These are phyloP conservation scores for Poecilia wingei DNA, from an alignment of 2,797 vertebrate species.

Conservation along the genomic window DNA sequence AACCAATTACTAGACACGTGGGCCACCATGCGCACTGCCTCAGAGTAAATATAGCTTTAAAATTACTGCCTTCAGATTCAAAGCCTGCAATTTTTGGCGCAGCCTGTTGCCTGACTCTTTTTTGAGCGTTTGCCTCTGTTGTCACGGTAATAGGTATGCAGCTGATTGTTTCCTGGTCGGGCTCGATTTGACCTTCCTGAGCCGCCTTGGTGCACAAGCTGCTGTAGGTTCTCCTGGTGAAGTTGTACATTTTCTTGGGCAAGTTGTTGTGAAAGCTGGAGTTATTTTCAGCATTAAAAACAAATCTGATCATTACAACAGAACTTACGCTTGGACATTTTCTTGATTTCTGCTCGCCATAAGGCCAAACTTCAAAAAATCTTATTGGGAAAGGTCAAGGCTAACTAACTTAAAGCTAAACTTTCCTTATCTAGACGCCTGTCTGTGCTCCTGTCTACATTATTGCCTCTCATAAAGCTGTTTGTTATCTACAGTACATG, in stretches of 20 bases:
- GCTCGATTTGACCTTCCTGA: conserved; percentile 47
- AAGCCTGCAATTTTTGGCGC: conserved; percentile 77
- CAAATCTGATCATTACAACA: neutral
- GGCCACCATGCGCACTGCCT: conserved; percentile 54
- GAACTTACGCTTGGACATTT: neutral
- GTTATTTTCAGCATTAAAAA: neutral
- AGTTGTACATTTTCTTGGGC: conserved; percentile 2
- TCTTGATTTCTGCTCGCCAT: neutral
- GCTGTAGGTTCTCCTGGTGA: conserved; percentile 18
- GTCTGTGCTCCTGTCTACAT: conserved; percentile 29
- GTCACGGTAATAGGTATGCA: conserved; percentile 50
- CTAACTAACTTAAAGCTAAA: neutral
- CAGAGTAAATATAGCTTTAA: conserved; percentile 80
- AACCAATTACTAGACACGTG: conserved; percentile 57
- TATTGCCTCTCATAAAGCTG: conserved; percentile 18
- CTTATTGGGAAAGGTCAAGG: neutral
- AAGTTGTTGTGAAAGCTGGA: neutral
- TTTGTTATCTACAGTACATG: conserved; percentile 29
- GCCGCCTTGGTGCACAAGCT: conserved; percentile 39
- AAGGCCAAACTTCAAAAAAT: neutral
- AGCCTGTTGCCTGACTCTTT: conserved; percentile 57
- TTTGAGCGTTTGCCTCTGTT: conserved; percentile 72
- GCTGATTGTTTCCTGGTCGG: conserved; percentile 50
- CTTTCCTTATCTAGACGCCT: conserved; percentile 3
- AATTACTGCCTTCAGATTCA: conserved; percentile 75